Base-by-base conservation (phyloP, 2,113 vertebrate species). In the Sialia sialis region DNA sequence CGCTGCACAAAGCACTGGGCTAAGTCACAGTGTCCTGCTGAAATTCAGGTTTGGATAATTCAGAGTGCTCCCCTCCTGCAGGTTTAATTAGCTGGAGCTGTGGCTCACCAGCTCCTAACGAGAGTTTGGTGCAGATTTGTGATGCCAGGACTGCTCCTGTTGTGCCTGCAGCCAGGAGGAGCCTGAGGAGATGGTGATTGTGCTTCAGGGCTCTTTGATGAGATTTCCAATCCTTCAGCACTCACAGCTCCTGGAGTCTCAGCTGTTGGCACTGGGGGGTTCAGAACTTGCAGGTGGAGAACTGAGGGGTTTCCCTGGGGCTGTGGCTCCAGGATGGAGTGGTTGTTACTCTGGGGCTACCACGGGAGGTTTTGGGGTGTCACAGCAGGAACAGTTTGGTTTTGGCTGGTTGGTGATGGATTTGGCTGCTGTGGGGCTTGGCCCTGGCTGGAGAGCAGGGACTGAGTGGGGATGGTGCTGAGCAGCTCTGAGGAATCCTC, bases 401-500 rank as follows among this genome's bases (percentile, higher is more conserved):
- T 66, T 49, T 41, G 70, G 43, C 43, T 41, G 60, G 2, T 3
- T 36, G 11, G 3, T 9, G 18, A 2, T 2, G 7, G 69, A 1
- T 79, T 55, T 64, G 87, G 39, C 44, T 76, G 55, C 49, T 26
- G 27, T 59, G 43, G 15, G 15, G n/a, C 17, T 0, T 16, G 4
- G 7, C 34, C 15, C 11, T 22, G 63, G 25, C 34, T 79, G 74
- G 56, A 21, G 52, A 56, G 16, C 18, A 19, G 22, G 12, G 12
- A 2, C 74, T 21, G 70, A 7, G 52, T 11, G 32, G 48, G 72
- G 48, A 8, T 21, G 9, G 39, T 0, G 19, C 72, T 78, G 0
- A 48, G 51, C 27, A 34, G 78, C 73, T 38, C 44, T 0, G 0
- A 23, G 52, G 41, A 23, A 19, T 46, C 62, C 0, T 0, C n/a